Evolutionary conservation across 2,113 vertebrate species (phyloP).

Genomic region (Limnothrissa miodon): DNA sequence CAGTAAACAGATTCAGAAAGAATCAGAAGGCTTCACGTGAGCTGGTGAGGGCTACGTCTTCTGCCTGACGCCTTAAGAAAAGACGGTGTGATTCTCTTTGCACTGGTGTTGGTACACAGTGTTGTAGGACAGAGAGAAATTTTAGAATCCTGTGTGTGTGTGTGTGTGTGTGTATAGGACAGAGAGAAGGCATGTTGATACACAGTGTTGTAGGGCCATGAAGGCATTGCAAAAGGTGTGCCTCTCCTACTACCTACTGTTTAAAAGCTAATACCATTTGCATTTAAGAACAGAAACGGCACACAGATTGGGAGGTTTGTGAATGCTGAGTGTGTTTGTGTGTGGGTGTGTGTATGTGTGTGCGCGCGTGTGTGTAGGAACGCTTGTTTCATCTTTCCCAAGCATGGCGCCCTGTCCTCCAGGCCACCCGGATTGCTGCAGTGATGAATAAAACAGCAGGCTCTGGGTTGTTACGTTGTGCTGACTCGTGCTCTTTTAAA

Average conservation of each 20-base stretch:
- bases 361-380: not conserved
- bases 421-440: slow-evolving; percentile 66
- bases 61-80: too few relatives aligned
- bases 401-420: slow-evolving; percentile 40
- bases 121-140: too few relatives aligned
- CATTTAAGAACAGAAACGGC: not conserved
- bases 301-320: not conserved
- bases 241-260: not conserved
- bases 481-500: slow-evolving; percentile 69
- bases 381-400: slow-evolving; percentile 25
- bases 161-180: too few relatives aligned
- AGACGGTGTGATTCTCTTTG: not conserved
- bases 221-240: not conserved
- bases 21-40: not conserved
- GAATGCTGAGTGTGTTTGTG: not conserved
- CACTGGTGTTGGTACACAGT: not conserved
- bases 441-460: slow-evolving; percentile 77
- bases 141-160: too few relatives aligned
- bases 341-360: not conserved
- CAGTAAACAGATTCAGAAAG: slow-evolving; percentile 7
- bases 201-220: too few relatives aligned
- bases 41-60: not conserved
- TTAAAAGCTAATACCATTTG: not conserved
- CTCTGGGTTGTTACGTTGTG: slow-evolving; percentile 53
- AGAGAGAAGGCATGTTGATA: too few relatives aligned